Evolutionary conservation across 2,113 vertebrate genomes (phyloP).

Genomic region (Macrotus californicus): DNA sequence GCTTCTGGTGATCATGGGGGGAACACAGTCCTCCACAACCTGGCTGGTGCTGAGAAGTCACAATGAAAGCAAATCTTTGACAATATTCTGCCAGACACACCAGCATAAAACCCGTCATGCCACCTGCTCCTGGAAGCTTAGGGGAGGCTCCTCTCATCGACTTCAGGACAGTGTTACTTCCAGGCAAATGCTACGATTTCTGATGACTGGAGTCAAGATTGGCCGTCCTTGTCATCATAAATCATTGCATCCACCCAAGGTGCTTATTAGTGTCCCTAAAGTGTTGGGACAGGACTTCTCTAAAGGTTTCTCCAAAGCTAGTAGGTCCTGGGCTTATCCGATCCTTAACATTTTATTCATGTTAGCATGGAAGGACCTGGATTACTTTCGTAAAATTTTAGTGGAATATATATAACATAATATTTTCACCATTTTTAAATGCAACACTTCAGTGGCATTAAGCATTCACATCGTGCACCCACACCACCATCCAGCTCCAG

Average conservation of each 20-base stretch:
- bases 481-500: neutral
- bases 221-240: neutral
- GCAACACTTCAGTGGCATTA: neutral
- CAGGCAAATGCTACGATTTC: neutral
- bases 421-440: neutral
- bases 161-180: neutral
- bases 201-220: neutral
- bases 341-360: neutral
- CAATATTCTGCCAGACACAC: neutral
- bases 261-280: neutral
- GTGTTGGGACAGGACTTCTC: neutral
- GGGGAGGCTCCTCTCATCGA: neutral
- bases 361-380: neutral
- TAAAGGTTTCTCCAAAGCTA: neutral
- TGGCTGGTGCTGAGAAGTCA: neutral
- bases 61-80: neutral
- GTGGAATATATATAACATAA: neutral
- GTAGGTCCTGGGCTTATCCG: neutral
- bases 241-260: no score
- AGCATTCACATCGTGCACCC: neutral
- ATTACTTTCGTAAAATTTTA: neutral
- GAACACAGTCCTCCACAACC: no score
- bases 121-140: neutral
- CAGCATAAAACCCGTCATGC: neutral
- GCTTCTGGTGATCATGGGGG: neutral